Percentiles rank a stretch among this genome's conserved stretches.
Conservation (phyloP, 2,113 vertebrate species). For the Solea senegalensis region DNA sequence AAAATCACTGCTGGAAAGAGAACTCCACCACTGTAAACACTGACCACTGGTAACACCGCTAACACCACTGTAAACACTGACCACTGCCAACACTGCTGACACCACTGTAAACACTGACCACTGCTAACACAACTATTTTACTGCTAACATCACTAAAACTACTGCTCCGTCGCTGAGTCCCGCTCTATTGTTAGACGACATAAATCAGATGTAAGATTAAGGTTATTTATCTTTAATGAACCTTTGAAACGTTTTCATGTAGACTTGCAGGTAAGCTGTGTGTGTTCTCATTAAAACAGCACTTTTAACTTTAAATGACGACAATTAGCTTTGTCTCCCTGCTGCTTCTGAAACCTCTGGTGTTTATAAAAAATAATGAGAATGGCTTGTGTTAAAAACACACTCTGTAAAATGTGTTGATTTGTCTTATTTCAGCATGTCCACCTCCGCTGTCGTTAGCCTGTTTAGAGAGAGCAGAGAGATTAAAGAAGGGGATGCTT, state of each 20-base stretch:
- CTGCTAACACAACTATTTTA: too few species aligned
- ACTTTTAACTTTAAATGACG: too few species aligned
- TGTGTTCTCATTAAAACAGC: too few species aligned
- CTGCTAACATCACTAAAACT: background rate
- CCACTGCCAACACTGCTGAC: background rate
- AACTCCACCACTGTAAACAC: background rate
- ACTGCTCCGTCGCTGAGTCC: background rate
- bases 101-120: background rate
- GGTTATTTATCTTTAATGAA: too few species aligned
- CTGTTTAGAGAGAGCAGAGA: conserved; percentile 18
- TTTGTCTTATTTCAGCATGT: conserved; percentile 3
- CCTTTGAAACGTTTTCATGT: too few species aligned
- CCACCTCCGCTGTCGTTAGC: conserved; percentile 14
- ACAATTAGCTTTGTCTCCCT: too few species aligned
- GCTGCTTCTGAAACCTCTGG: too few species aligned
- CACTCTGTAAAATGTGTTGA: background rate
- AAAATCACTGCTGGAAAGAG: background rate
- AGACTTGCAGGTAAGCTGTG: too few species aligned
- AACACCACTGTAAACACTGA: background rate
- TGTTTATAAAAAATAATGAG: too few species aligned
- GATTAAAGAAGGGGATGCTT: conserved; percentile 22
- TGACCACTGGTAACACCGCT: background rate
- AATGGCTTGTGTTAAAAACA: too few species aligned
- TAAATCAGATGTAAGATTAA: too few species aligned
- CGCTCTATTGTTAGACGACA: too few species aligned